Evolutionary conservation across 2,113 vertebrate genomes (phyloP).

Genomic region (Xenopus laevis): DNA sequence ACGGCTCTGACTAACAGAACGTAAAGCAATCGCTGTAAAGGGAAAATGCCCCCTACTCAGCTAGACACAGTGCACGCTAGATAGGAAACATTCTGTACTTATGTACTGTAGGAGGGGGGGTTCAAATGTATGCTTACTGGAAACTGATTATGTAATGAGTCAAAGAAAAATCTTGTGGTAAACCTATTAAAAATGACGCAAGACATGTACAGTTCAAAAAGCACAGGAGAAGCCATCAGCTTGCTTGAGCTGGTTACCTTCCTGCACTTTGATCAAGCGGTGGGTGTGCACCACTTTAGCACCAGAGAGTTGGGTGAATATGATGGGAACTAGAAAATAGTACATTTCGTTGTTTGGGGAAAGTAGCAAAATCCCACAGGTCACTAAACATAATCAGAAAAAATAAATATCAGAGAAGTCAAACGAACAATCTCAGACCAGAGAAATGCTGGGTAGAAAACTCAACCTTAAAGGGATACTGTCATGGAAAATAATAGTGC

Average conservation of each 20-base stretch:
- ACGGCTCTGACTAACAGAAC: too few relatives aligned
- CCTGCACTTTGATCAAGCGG: neutral
- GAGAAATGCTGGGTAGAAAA: too few relatives aligned
- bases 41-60: neutral
- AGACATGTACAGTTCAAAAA: neutral
- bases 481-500: too few relatives aligned
- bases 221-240: neutral
- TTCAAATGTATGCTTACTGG: conserved; percentile 18
- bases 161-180: conserved; percentile 4
- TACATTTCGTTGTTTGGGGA: too few relatives aligned
- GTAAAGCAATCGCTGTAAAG: neutral
- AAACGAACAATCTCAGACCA: too few relatives aligned
- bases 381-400: too few relatives aligned
- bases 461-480: too few relatives aligned
- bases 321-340: too few relatives aligned
- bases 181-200: conserved; percentile 1
- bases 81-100: conserved; percentile 18
- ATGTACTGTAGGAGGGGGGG: conserved; percentile 12
- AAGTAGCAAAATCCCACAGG: too few relatives aligned
- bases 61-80: neutral
- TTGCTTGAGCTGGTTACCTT: neutral
- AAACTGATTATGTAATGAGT: conserved; percentile 9
- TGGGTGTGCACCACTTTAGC: too few relatives aligned
- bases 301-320: too few relatives aligned
- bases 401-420: too few relatives aligned